A percentile compares a stretch with the other conserved stretches of the same genome.
Conservation (phyloP, 2,888 invertebrate species). For the Stegana nigrithorax region DNA sequence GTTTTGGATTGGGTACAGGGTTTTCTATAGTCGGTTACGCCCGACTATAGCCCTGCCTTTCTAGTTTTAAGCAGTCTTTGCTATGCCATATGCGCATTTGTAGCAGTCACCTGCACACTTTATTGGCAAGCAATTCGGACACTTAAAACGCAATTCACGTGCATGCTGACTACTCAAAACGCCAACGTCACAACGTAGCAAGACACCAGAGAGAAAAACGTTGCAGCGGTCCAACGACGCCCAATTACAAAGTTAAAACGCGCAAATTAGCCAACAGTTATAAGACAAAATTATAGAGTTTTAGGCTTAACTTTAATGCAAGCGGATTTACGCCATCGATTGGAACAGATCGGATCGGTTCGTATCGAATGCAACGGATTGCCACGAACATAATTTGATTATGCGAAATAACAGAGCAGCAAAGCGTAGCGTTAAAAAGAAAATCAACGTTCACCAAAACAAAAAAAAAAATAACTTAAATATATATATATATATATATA, state of each 20-base stretch:
- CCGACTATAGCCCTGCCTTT: no score
- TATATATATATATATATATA: no score
- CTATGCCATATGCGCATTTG: not conserved
- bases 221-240: slow-evolving; percentile 20
- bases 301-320: slow-evolving; percentile 43
- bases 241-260: slow-evolving; percentile 33
- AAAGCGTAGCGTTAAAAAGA: not conserved
- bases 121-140: not conserved
- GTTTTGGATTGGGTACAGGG: no score
- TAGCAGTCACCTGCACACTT: not conserved
- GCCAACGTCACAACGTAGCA: not conserved
- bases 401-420: slow-evolving; percentile 54
- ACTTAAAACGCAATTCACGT: not conserved
- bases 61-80: no score
- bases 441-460: not conserved
- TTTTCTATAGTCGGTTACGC: no score
- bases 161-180: not conserved
- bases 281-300: slow-evolving; percentile 46
- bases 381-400: slow-evolving; percentile 58
- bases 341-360: not conserved
- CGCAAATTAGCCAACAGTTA: slow-evolving; percentile 24
- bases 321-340: slow-evolving; percentile 11
- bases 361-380: not conserved
- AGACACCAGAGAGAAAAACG: no score
- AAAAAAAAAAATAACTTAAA: not conserved